Base-by-base conservation (phyloP, 92 coral and sea anemone species). In the Bergia sp. region DNA sequence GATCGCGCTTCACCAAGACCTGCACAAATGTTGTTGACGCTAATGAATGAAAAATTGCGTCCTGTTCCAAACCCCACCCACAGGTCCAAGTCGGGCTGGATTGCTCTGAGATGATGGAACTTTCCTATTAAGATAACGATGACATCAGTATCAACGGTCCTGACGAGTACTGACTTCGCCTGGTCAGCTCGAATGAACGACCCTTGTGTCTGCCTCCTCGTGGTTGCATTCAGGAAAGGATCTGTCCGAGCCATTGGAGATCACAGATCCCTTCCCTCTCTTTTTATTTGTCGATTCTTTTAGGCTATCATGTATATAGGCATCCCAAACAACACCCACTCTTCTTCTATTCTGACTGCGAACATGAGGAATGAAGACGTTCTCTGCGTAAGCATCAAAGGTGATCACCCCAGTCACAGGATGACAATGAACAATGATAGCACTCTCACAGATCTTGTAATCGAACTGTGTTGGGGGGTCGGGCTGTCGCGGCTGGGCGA, bases 11-110 rank as follows among this genome's bases (percentile, higher is more conserved):
- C 75, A 73, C 90, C 92, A 44, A 92, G 92, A 13, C 23, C 21
- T 16, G 82, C 86, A 81, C 86, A 85, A 73, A 89, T 58, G 16
- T 36, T 40, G 86, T 92, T 92, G 89, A 89, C 21, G 75, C 88
- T 89, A 64, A 89, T 75, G 73, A 89, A 81, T 38, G 40, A 13
- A 76, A 92, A 92, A 88, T 81, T 86, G 4, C 88, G 88, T 40
- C 88, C 92, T 85, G 85, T 91, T 64, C 89, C 94, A 85, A 91
- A 88, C 23, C 89, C 92, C 8, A 92, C 87, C 85, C 89, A 89
- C 16, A 92, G 37, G 89, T 81, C 80, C 38, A 85, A 23, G 21
- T 92, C 92, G 39, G 92, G 79, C 49, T 81, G 50, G 76, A 73
- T 61, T 53, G n/a, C 85, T 86, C 49, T 85, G 75, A 85, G 85